Evolutionary conservation across 2,888 invertebrate genomes (phyloP).

Genomic region (Atrina japonica): DNA sequence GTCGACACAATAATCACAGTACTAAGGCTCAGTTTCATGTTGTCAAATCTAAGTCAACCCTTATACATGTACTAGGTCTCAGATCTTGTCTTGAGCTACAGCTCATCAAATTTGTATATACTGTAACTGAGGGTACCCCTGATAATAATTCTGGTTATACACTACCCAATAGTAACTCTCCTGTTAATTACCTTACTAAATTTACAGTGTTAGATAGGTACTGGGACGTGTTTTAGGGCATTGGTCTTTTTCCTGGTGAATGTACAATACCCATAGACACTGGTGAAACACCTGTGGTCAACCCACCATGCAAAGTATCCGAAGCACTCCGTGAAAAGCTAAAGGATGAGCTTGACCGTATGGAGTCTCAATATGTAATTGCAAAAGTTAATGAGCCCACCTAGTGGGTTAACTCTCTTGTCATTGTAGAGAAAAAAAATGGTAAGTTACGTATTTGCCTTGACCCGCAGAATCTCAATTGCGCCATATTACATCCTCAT

Average conservation of each 20-base stretch:
- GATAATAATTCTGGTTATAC: not conserved
- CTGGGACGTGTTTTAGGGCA: constrained; percentile 17
- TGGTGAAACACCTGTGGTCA: constrained; percentile 4
- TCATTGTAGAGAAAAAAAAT: constrained; percentile 33
- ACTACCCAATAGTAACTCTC: not conserved
- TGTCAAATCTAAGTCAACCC: not conserved
- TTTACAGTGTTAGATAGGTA: not conserved
- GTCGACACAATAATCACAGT: too few species aligned
- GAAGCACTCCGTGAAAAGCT: constrained; percentile 16
- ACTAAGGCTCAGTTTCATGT: constrained; percentile 7
- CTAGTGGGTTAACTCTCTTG: constrained; percentile 25
- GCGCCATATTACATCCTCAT: constrained; percentile 43
- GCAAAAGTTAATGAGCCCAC: constrained; percentile 43
- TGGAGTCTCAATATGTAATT: constrained; percentile 34
- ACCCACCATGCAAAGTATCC: constrained; percentile 14
- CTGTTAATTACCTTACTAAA: not conserved
- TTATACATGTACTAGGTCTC: constrained; percentile 9
- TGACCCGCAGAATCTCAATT: constrained; percentile 46
- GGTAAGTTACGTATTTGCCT: constrained; percentile 44
- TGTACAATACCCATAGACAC: constrained; percentile 22
- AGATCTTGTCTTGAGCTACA: constrained; percentile 4
- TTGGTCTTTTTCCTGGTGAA: constrained; percentile 27
- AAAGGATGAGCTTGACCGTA: constrained; percentile 23
- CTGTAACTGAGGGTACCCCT: not conserved
- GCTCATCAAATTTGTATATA: constrained; percentile 5